Evolutionary conservation across 2,888 invertebrate genomes (phyloP).

Genomic region (Leptinotarsa haldemani): DNA sequence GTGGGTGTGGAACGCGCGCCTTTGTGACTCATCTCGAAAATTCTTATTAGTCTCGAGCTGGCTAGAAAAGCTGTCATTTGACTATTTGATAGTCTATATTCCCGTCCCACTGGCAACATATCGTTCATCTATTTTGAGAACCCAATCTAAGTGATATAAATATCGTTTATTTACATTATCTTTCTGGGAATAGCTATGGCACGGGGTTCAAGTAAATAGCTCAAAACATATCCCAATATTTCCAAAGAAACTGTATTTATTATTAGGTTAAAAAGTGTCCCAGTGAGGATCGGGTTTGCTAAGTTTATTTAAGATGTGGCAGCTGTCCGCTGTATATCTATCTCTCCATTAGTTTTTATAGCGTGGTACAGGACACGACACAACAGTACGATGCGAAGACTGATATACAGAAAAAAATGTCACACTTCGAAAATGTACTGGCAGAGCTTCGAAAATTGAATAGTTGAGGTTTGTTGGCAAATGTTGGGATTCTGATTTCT

Average conservation of each 20-base stretch:
- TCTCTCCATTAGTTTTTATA: constrained; percentile 7
- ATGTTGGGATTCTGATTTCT: too few relatives aligned
- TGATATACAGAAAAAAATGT: background rate
- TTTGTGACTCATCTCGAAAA: constrained; percentile 26
- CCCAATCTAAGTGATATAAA: constrained; percentile 28
- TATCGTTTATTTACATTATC: constrained; percentile 33
- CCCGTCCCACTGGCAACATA: constrained; percentile 19
- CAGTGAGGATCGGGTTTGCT: constrained; percentile 21
- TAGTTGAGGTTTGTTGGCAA: too few relatives aligned
- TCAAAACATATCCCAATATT: background rate
- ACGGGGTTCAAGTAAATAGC: constrained; percentile 2
- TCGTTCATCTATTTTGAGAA: constrained; percentile 34
- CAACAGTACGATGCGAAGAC: background rate
- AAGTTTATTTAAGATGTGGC: constrained; percentile 29
- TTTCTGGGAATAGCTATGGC: background rate
- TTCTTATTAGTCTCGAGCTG: constrained; percentile 23
- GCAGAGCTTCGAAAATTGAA: too few relatives aligned
- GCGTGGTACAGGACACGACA: constrained; percentile 1
- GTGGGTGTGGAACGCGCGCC: background rate
- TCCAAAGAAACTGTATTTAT: constrained; percentile 1
- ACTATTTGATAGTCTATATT: constrained; percentile 27
- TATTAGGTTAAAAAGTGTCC: constrained; percentile 25
- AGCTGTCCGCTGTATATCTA: constrained; percentile 25
- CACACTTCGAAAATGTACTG: too few relatives aligned
- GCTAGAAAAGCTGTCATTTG: constrained; percentile 23